These are phyloP conservation scores for Podargus strigoides DNA, from an alignment of 2,797 vertebrate species.

Conservation along the genomic window DNA sequence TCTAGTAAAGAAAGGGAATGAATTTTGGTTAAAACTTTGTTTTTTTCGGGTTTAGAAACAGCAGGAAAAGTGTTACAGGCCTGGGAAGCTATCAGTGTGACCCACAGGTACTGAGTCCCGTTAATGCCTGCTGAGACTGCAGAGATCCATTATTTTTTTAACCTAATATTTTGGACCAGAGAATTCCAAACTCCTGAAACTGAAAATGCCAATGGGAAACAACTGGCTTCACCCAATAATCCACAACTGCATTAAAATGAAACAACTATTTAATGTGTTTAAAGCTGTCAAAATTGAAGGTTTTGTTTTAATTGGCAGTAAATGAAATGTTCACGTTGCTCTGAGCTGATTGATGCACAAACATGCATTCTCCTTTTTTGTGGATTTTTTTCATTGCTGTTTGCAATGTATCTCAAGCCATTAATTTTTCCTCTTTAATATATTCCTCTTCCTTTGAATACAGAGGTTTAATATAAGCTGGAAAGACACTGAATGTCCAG, in stretches of 20 bases:
- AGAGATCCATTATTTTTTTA: not conserved
- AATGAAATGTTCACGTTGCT: not conserved
- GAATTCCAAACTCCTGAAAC: not conserved
- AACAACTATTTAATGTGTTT: not conserved
- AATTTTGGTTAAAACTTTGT: not conserved
- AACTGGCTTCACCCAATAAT: not conserved
- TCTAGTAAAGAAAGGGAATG: not conserved
- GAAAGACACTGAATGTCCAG: not conserved
- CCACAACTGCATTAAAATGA: not conserved
- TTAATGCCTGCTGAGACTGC: too few species aligned
- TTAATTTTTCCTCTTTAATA: not conserved
- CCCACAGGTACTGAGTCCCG: not conserved
- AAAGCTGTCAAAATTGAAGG: not conserved
- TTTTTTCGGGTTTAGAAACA: not conserved
- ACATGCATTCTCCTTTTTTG: too few species aligned
- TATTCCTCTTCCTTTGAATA: not conserved
- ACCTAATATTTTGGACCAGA: not conserved
- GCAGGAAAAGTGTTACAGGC: not conserved
- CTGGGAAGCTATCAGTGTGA: not conserved
- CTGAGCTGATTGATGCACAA: accelerated
- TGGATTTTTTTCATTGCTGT: not conserved
- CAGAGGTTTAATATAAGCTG: not conserved
- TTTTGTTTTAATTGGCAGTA: not conserved
- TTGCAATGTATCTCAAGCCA: not conserved
- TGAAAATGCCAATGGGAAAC: not conserved